These are phyloP conservation scores for Danionella cerebrum DNA, from an alignment of 2,113 vertebrate species.

Conservation along the genomic window DNA sequence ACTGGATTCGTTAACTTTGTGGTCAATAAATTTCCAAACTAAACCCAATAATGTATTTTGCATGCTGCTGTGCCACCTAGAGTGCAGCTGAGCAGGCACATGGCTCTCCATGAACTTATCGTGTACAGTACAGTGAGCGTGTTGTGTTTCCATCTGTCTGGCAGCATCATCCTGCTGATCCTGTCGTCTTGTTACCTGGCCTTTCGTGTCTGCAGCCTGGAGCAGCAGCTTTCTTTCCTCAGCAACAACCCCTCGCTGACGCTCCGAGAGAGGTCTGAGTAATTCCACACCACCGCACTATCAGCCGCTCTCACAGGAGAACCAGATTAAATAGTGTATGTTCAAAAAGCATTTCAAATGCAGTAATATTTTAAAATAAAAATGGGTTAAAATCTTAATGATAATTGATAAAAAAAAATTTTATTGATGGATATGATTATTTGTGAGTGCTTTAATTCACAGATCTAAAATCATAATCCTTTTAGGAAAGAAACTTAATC, in stretches of 20 bases:
- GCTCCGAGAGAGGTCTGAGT: constrained; percentile 60
- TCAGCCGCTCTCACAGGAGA: background rate
- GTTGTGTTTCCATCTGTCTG: background rate
- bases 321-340: too few species aligned
- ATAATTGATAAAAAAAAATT: too few species aligned
- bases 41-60: background rate
- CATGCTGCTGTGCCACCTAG: constrained; percentile 39
- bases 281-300: constrained; percentile 29
- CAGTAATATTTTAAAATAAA: too few species aligned
- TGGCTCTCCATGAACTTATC: background rate
- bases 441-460: too few species aligned
- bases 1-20: too few species aligned
- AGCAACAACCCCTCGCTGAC: constrained; percentile 58
- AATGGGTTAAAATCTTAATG: too few species aligned
- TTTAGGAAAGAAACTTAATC: too few species aligned
- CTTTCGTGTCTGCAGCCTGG: constrained; percentile 85
- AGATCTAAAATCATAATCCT: too few species aligned
- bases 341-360: too few species aligned
- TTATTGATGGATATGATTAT: too few species aligned
- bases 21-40: too few species aligned
- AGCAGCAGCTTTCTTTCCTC: constrained; percentile 83
- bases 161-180: constrained; percentile 78
- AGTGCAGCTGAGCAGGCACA: constrained; percentile 37
- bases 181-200: constrained; percentile 88
- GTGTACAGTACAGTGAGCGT: background rate